Evolutionary conservation across 1,140 invertebrate species (phyloP).

Genomic region (Apis dorsata): DNA sequence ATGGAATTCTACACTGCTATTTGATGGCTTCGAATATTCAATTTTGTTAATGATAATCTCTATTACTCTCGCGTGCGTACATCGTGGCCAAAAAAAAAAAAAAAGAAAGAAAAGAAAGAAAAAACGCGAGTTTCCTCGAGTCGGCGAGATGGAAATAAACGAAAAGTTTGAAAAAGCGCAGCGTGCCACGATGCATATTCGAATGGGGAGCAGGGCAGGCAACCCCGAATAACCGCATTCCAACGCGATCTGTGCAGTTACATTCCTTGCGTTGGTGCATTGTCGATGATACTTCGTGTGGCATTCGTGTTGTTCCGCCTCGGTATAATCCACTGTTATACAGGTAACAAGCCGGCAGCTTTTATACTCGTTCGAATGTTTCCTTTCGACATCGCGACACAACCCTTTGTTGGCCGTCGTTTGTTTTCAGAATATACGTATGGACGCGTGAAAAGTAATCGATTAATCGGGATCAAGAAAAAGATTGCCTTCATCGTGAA

Average conservation of each 20-base stretch:
- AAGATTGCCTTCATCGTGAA: neutral
- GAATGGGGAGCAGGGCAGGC: constrained; percentile 12
- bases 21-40: too few species aligned
- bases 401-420: neutral
- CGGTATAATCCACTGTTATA: constrained; percentile 31
- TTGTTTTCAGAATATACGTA: neutral
- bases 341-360: constrained; percentile 22
- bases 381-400: neutral
- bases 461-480: neutral
- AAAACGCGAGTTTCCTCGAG: neutral
- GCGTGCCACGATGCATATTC: constrained; percentile 23
- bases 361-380: constrained; percentile 28
- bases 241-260: constrained; percentile 44
- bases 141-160: neutral
- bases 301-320: constrained; percentile 26
- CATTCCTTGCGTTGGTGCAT: constrained; percentile 48
- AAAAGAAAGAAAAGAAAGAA: neutral
- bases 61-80: too few species aligned
- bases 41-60: too few species aligned
- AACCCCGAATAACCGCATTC: constrained; percentile 50
- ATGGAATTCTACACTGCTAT: too few species aligned
- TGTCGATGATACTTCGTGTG: constrained; percentile 52
- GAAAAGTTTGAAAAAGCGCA: neutral
- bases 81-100: too few species aligned
- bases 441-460: neutral